Conservation (phyloP, 2,113 vertebrate species). For the Takifugu bimaculatus region DNA sequence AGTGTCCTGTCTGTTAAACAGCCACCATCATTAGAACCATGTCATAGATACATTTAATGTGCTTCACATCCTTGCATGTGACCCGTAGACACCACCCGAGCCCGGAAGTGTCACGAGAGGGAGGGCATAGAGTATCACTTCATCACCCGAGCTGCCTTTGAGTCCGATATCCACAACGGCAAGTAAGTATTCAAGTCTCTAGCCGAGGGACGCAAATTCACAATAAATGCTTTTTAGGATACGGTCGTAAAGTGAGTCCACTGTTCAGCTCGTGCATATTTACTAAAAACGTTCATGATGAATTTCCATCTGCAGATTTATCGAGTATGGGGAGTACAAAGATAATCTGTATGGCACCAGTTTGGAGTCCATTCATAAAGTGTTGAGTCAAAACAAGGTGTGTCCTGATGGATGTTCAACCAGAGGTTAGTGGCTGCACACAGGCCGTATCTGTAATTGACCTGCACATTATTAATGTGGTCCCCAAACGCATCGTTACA, state of each 20-base stretch:
- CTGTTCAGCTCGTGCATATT: background rate
- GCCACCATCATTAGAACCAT: too few species aligned
- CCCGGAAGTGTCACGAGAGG: slow-evolving; percentile 86
- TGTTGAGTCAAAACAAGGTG: slow-evolving; percentile 84
- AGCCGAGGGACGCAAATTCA: too few species aligned
- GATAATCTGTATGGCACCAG: slow-evolving; percentile 92
- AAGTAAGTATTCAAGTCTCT: slow-evolving; percentile 72
- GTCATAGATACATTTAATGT: background rate
- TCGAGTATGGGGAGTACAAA: slow-evolving; percentile 92
- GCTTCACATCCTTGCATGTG: background rate
- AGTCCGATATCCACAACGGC: slow-evolving; percentile 83
- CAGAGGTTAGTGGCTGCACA: slow-evolving; percentile 79
- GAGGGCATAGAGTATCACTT: slow-evolving; percentile 95
- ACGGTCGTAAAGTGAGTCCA: background rate
- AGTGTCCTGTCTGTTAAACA: too few species aligned
- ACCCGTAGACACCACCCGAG: slow-evolving; percentile 84
- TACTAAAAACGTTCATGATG: background rate
- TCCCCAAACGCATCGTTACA: too few species aligned
- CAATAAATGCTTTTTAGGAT: background rate
- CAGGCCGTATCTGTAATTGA: background rate
- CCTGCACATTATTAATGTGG: background rate
- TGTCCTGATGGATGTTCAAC: slow-evolving; percentile 91
- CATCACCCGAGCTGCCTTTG: slow-evolving; percentile 85
- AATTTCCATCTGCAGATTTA: slow-evolving; percentile 71
- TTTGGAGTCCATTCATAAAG: slow-evolving; percentile 83